Conservation (phyloP, 2,113 vertebrate species). For the Embiotoca jacksoni region DNA sequence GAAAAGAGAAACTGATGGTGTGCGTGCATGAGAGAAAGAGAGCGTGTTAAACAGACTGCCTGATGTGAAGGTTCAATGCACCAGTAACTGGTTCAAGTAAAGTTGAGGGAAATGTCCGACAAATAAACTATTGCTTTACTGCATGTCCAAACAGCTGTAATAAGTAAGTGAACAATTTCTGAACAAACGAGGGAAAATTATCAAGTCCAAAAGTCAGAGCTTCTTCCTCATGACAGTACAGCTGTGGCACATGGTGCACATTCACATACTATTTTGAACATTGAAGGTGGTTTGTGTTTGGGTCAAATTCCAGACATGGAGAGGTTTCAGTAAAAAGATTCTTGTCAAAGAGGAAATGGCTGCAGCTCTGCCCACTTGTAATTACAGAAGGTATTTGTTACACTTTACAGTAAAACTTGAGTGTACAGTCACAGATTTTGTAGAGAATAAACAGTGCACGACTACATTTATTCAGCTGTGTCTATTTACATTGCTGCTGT, state of each 20-base stretch:
- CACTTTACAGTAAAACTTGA: no score
- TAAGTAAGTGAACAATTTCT: background rate
- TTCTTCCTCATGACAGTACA: background rate
- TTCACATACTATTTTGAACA: no score
- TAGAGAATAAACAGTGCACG: no score
- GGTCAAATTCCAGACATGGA: background rate
- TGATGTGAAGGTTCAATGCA: background rate
- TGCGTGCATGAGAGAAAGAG: background rate
- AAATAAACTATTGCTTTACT: background rate
- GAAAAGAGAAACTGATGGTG: slow-evolving; percentile 9
- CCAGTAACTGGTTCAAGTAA: background rate
- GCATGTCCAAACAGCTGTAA: background rate
- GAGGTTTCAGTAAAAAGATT: background rate
- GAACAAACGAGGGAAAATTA: no score
- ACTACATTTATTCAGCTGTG: no score
- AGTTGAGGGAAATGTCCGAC: background rate
- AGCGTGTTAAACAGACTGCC: background rate
- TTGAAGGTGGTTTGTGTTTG: background rate
- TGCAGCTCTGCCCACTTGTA: background rate
- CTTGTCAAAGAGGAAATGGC: background rate
- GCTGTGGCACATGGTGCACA: background rate
- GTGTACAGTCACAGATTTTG: no score
- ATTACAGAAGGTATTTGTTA: no score
- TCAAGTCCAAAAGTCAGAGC: background rate
- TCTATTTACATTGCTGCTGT: no score